Evolutionary conservation across 2,888 invertebrate genomes (phyloP).

Genomic region (Rhamnusium bicolor): DNA sequence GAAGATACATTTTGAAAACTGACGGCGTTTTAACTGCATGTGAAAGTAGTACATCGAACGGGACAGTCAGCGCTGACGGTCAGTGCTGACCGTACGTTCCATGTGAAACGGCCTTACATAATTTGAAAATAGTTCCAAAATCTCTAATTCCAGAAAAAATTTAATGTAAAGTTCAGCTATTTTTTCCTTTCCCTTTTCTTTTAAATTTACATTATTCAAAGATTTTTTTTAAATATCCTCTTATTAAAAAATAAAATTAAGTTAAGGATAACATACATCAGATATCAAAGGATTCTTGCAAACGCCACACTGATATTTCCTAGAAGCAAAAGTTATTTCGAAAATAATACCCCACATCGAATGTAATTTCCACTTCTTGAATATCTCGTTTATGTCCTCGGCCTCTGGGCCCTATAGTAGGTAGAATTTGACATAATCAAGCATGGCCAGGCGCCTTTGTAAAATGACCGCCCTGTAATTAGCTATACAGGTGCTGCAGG

Average conservation of each 20-base stretch:
- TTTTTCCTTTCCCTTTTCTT: too few relatives aligned
- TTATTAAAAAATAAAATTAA: not conserved
- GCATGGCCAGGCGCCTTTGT: conserved; percentile 54
- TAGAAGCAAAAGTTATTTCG: conserved; percentile 10
- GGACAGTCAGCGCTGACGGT: too few relatives aligned
- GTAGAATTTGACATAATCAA: conserved; percentile 56
- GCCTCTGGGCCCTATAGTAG: conserved; percentile 31
- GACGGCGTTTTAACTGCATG: too few relatives aligned
- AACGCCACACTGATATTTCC: conserved; percentile 1
- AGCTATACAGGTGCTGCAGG: conserved; percentile 56
- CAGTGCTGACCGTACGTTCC: too few relatives aligned
- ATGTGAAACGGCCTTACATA: too few relatives aligned
- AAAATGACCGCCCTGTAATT: conserved; percentile 55
- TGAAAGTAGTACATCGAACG: too few relatives aligned
- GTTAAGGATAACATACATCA: not conserved
- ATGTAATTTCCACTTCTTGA: conserved; percentile 12
- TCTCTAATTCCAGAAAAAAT: too few relatives aligned
- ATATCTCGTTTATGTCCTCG: conserved; percentile 11
- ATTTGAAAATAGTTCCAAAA: too few relatives aligned
- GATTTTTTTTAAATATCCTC: too few relatives aligned
- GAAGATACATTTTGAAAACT: too few relatives aligned
- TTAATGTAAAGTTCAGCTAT: too few relatives aligned
- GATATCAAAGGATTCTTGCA: not conserved
- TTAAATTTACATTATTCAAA: too few relatives aligned
- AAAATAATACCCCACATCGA: conserved; percentile 25